These are phyloP conservation scores for Melanotaenia maccullochi DNA, from an alignment of 2,797 vertebrate genomes.

Conservation along the genomic window DNA sequence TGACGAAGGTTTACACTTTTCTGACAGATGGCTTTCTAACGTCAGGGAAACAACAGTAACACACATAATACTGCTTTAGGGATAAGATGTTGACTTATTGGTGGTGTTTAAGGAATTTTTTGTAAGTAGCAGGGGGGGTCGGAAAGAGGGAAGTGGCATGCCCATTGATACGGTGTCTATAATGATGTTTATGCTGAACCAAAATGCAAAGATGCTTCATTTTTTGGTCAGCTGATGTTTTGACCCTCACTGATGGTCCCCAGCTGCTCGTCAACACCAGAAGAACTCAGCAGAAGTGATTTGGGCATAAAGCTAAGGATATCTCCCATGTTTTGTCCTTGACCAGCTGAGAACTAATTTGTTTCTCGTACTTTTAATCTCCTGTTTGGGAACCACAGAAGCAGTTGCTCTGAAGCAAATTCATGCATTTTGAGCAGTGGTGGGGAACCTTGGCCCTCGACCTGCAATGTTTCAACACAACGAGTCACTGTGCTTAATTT, in stretches of 20 bases:
- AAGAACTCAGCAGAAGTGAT: not conserved
- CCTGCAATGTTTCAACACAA: no score
- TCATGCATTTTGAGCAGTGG: not conserved
- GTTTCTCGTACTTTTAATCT: not conserved
- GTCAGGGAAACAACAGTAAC: conserved; percentile 6
- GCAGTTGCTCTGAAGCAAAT: not conserved
- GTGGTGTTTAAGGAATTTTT: not conserved
- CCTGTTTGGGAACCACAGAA: not conserved
- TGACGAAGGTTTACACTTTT: not conserved
- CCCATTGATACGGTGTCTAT: not conserved
- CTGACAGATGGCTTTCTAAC: conserved; percentile 1
- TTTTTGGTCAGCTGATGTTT: not conserved
- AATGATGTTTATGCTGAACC: not conserved
- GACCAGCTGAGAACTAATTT: not conserved
- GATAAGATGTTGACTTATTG: not conserved
- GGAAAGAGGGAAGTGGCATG: not conserved
- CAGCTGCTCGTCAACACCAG: no score
- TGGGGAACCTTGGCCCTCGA: no score
- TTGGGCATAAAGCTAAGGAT: not conserved
- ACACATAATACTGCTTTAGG: not conserved
- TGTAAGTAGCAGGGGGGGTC: not conserved
- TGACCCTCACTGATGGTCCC: not conserved
- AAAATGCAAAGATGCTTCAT: not conserved
- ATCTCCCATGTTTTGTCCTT: not conserved
- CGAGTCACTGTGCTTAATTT: no score